phyloP scores from a whole-genome alignment of 2,888 invertebrate species.

The Apodemia zela region DNA sequence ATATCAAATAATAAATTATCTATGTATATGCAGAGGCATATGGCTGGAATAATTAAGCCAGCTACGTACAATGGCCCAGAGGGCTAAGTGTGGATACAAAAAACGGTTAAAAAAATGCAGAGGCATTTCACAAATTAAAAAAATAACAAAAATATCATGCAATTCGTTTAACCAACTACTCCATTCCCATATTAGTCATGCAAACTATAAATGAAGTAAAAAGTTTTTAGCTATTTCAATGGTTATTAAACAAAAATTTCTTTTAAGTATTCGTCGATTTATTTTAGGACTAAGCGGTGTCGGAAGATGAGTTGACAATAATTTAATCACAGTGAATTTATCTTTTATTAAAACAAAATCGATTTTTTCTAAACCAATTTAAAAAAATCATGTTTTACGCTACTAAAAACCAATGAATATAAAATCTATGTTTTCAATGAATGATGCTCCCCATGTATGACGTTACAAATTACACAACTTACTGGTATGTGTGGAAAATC shows the following conservation, averaged over 20 bases:
- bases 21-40: neutral
- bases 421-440: conserved; percentile 1
- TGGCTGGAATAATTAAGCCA: no score
- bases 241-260: neutral
- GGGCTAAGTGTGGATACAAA: no score
- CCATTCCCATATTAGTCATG: conserved; percentile 1
- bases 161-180: conserved; percentile 20
- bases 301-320: neutral
- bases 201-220: conserved; percentile 12
- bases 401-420: neutral
- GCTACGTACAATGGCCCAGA: no score
- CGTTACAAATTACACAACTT: conserved; percentile 48
- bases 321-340: neutral
- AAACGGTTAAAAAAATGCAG: no score
- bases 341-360: neutral
- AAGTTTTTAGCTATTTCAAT: conserved; percentile 1
- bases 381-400: neutral
- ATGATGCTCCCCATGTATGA: neutral
- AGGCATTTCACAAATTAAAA: conserved; percentile 16
- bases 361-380: neutral
- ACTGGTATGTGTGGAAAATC: conserved; percentile 61
- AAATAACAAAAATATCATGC: conserved; percentile 27
- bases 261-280: neutral
- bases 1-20: neutral
- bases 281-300: neutral